Percentiles rank a stretch among this genome's conserved stretches.
Evolutionary conservation across 2,797 vertebrate genomes (phyloP).

Genomic region (Eleutherodactylus coqui): DNA sequence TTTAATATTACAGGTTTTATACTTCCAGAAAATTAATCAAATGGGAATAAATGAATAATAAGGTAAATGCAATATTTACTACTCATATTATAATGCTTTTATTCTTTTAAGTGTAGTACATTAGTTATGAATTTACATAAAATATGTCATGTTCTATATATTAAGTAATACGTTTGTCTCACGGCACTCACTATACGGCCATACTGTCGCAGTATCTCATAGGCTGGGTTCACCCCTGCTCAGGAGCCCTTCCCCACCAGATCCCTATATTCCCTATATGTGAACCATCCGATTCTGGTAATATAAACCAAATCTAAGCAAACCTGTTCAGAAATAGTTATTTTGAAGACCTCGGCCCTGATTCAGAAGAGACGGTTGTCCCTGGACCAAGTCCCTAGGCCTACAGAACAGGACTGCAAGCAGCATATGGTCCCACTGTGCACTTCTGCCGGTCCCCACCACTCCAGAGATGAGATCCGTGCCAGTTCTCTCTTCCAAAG

Average conservation of each 20-base stretch:
- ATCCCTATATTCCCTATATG: no score
- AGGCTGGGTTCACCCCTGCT: no score
- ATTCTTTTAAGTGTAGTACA: no score
- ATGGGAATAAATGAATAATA: not conserved
- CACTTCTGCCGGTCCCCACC: conserved; percentile 35
- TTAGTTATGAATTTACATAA: no score
- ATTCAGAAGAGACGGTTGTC: not conserved
- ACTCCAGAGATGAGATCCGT: not conserved
- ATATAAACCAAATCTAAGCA: not conserved
- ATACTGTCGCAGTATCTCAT: no score
- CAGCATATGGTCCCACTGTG: conserved; percentile 7
- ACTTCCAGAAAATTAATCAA: not conserved
- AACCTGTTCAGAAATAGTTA: not conserved
- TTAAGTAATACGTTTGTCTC: no score
- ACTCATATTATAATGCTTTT: no score
- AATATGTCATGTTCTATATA: no score
- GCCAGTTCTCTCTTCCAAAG: conserved; percentile 44
- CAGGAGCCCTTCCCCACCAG: no score
- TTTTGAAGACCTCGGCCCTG: not conserved
- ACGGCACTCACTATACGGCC: no score
- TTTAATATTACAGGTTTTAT: not conserved
- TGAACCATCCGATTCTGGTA: not conserved
- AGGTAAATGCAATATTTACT: not conserved
- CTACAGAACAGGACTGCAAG: not conserved
- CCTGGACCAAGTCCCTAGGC: not conserved